Conservation (phyloP, 2,113 vertebrate species). For the Nestor notabilis region DNA sequence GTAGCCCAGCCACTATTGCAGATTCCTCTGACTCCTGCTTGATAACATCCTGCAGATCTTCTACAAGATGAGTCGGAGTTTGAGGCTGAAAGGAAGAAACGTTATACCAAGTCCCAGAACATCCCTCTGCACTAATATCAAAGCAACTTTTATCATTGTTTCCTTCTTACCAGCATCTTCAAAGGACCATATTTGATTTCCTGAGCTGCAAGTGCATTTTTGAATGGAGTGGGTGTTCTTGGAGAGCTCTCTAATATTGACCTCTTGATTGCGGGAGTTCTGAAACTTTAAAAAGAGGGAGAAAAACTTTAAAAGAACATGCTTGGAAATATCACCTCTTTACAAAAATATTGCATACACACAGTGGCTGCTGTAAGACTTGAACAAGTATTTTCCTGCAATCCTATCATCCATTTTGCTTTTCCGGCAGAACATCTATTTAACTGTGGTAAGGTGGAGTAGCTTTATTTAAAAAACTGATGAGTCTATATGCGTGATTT, state of each 20-base stretch:
- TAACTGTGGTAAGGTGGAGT: not conserved
- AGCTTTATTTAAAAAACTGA: not conserved
- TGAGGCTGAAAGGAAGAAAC: constrained; percentile 81
- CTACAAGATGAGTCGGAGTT: constrained; percentile 83
- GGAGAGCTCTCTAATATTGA: constrained; percentile 92
- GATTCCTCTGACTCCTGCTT: constrained; percentile 95
- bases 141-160: constrained; percentile 30
- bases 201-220: constrained; percentile 87
- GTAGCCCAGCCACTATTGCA: constrained; percentile 80
- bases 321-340: not conserved
- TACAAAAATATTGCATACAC: not conserved
- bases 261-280: constrained; percentile 91
- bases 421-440: not conserved
- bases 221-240: constrained; percentile 94
- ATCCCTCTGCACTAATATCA: constrained; percentile 12
- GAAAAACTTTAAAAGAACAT: constrained; percentile 12
- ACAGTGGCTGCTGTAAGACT: not conserved
- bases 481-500: not conserved
- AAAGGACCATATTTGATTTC: constrained; percentile 92
- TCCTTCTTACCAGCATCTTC: constrained; percentile 90
- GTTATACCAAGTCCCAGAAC: constrained; percentile 42
- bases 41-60: constrained; percentile 88
- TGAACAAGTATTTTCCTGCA: not conserved
- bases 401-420: not conserved
- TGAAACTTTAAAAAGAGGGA: constrained; percentile 82